Base-by-base conservation (phyloP, 2,797 vertebrate species). In the Hoplostethus mediterraneus region DNA sequence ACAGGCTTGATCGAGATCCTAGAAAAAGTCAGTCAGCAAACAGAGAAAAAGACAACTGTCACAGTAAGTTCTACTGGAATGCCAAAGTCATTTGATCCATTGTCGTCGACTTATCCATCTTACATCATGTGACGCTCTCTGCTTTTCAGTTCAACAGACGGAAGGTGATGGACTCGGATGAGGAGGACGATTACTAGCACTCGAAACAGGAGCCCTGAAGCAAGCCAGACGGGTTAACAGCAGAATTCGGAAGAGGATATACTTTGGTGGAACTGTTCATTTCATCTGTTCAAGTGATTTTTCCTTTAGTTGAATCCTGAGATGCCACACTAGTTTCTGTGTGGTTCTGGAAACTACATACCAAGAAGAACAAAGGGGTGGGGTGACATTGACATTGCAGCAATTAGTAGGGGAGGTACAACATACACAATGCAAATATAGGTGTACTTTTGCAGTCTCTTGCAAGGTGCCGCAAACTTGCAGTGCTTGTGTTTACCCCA, bases 11-110 rank as follows among this genome's bases (percentile, higher is more conserved):
- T 99, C 79, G 98, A 99, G 94, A 99, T 99, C 89, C 95, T 99
- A 76, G 96, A 99, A 94, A 99, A 99, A 95, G 97, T 99, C 83
- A 98, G 96, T 91, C 96, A 98, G 82, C 97, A 99, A 92, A 98
- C 95, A 52, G 97, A 99, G 68, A 99, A 99, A 93, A 99, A 97
- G 90, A 99, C 93, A 7, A 99, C 97, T 14, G 97, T 99, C 66
- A 99, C 92, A 93, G 98, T 99, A 92, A 94, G 90, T 79, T 38
- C 3, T 55, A 30, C 17, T 62, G 16, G 66, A 61, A 51, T 28
- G 3, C 45, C 2, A 28, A 25, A 1, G 12, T 2, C 49, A 4
- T 60, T 67, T 49, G 3, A 67, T 54, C 63, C 1, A 25, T 77
- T 31, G 47, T 61, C n/a, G 30, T 21, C 66, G 30, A 69, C 4